These are phyloP conservation scores for Odocoileus hemionus DNA, from an alignment of 2,113 vertebrate genomes.

Conservation along the genomic window DNA sequence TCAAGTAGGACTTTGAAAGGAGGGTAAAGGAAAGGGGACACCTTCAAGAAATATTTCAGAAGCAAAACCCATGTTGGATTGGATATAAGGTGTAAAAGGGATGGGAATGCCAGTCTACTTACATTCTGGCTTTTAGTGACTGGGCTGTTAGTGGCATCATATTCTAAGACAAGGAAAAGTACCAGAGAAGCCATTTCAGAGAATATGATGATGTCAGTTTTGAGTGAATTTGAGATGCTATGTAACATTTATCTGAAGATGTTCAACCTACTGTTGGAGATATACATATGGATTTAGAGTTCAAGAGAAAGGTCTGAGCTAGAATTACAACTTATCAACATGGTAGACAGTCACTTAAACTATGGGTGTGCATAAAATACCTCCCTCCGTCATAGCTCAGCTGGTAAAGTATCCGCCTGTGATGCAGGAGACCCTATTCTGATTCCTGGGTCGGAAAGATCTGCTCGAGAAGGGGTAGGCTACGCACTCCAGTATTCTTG, in stretches of 20 bases:
- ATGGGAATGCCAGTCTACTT: background rate
- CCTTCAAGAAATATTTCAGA: background rate
- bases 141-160: background rate
- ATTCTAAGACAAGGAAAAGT: background rate
- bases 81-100: background rate
- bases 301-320: background rate
- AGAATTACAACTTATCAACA: background rate
- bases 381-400: background rate
- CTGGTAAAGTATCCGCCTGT: background rate
- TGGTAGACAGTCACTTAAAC: background rate
- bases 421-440: background rate
- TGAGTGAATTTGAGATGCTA: background rate
- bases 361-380: background rate
- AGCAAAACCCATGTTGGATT: background rate
- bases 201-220: background rate
- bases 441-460: background rate
- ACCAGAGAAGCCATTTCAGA: background rate
- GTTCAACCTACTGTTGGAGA: background rate
- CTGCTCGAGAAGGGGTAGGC: background rate
- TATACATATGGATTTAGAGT: background rate
- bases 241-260: background rate
- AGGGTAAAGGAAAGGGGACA: background rate
- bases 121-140: background rate
- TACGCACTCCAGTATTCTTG: background rate
- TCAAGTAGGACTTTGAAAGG: background rate